A percentile compares a stretch with the other conserved stretches of the same genome.
Evolutionary conservation across 2,888 invertebrate genomes (phyloP).

Genomic region (Tenodera sinensis): DNA sequence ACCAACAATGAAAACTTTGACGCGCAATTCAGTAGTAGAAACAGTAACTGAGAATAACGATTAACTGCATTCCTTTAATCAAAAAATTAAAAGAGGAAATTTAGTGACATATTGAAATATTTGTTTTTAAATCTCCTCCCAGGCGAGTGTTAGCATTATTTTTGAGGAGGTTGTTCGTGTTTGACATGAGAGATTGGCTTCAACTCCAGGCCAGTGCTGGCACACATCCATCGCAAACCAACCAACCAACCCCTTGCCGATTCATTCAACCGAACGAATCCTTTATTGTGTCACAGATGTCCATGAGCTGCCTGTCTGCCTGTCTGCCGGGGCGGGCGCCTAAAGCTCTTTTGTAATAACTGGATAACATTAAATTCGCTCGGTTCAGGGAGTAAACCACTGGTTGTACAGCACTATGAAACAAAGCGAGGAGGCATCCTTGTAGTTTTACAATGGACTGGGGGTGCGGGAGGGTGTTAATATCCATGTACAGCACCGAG

Average conservation of each 20-base stretch:
- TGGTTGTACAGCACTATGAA: neutral
- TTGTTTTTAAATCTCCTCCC: too few relatives aligned
- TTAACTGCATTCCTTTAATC: too few relatives aligned
- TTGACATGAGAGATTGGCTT: neutral
- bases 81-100: too few relatives aligned
- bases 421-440: neutral
- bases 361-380: slow-evolving; percentile 8
- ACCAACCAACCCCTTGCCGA: neutral
- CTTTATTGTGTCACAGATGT: neutral
- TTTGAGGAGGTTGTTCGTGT: too few relatives aligned
- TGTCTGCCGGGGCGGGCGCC: too few relatives aligned
- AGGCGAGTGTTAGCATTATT: too few relatives aligned
- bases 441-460: neutral
- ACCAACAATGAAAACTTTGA: too few relatives aligned
- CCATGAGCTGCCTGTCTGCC: neutral
- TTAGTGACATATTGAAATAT: too few relatives aligned
- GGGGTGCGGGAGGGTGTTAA: neutral
- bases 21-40: too few relatives aligned
- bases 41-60: too few relatives aligned
- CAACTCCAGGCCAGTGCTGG: neutral
- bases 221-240: neutral
- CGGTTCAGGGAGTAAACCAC: neutral
- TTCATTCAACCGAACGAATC: neutral
- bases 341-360: slow-evolving; percentile 11
- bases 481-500: neutral